Conservation (phyloP, 2,113 vertebrate species). For the Todiramphus chloris region DNA sequence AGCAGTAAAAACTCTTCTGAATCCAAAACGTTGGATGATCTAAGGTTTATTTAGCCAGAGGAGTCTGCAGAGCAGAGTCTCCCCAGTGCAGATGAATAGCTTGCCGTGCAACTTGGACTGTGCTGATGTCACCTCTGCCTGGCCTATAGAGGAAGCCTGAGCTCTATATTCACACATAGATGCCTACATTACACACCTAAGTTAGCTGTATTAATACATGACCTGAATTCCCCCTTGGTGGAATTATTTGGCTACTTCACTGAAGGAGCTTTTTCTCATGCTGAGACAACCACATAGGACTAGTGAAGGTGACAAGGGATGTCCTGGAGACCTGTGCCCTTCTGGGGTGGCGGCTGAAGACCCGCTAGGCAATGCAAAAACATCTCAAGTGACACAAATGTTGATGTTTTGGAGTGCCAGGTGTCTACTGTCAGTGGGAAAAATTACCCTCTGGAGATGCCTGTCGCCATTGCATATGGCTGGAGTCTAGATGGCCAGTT, state of each 20-base stretch:
- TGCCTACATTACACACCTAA: accelerated
- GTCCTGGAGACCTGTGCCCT: neutral
- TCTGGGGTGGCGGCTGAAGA: neutral
- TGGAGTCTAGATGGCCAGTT: neutral
- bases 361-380: neutral
- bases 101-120: neutral
- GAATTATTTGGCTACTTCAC: neutral
- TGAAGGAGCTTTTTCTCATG: neutral
- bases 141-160: neutral
- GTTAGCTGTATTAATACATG: neutral
- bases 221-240: neutral
- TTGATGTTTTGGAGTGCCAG: neutral
- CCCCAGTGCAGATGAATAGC: neutral
- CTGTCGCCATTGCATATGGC: neutral
- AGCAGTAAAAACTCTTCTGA: neutral
- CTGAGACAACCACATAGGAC: neutral
- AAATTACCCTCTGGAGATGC: neutral
- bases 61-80: neutral
- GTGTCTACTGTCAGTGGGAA: neutral
- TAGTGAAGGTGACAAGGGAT: neutral
- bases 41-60: neutral
- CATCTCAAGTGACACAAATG: neutral
- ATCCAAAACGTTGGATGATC: neutral
- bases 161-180: neutral
- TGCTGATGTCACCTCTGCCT: neutral